phyloP scores from a whole-genome alignment of 2,113 vertebrate genomes.

The Sterna hirundo region DNA sequence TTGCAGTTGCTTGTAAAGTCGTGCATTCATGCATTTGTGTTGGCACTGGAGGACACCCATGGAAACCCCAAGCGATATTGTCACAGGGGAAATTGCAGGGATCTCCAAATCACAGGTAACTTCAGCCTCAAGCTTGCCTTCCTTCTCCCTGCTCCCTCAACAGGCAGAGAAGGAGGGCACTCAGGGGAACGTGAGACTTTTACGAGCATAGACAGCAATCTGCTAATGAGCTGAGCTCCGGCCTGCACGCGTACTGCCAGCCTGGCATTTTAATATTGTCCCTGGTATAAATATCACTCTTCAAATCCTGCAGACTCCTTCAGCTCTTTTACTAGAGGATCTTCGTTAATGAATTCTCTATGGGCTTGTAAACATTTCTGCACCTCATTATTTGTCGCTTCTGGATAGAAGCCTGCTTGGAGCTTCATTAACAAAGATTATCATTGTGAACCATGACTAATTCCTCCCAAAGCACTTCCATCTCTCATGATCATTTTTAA shows the following conservation, averaged over 20 bases:
- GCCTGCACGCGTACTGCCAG: background rate
- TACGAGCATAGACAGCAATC: background rate
- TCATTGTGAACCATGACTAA: conserved; percentile 53
- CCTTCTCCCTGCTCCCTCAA: background rate
- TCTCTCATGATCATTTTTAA: conserved; percentile 10
- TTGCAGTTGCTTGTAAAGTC: background rate
- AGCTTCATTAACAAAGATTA: conserved; percentile 49
- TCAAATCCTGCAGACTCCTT: background rate
- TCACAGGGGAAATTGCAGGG: background rate
- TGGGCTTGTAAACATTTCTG: conserved; percentile 25
- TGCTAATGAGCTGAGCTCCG: fast-evolving
- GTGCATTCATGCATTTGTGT: background rate
- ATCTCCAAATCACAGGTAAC: background rate
- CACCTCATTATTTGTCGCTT: background rate
- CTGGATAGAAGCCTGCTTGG: background rate
- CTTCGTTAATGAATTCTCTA: background rate
- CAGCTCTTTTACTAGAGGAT: background rate
- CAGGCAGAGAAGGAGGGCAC: background rate
- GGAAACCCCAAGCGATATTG: no score
- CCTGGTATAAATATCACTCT: background rate
- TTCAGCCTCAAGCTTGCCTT: background rate
- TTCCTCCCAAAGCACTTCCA: conserved; percentile 17
- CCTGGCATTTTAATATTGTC: background rate
- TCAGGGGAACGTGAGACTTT: background rate
- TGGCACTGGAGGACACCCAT: background rate